A percentile compares a stretch with the other conserved stretches of the same genome.
These are phyloP conservation scores for Aleiodes sp. DNA, from an alignment of 1,140 invertebrate species.

Conservation along the genomic window DNA sequence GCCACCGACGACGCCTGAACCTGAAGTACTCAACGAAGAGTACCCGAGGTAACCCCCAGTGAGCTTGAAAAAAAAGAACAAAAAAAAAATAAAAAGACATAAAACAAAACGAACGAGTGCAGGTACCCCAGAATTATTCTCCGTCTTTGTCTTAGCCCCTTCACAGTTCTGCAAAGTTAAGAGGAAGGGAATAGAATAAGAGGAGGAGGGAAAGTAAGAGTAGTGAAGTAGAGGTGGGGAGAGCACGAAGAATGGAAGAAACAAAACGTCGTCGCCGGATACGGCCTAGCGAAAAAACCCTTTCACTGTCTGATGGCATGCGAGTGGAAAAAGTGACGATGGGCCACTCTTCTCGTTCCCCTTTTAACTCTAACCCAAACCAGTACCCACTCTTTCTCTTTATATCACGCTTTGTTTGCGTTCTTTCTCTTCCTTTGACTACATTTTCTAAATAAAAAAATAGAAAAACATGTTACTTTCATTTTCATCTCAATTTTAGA, in stretches of 20 bases:
- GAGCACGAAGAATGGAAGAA: constrained; percentile 37
- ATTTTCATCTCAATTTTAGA: not conserved
- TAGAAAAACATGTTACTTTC: not conserved
- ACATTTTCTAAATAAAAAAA: not conserved
- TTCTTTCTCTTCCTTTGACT: not conserved
- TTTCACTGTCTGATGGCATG: constrained; percentile 46
- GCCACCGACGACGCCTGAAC: constrained; percentile 27
- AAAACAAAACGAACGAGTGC: constrained; percentile 31
- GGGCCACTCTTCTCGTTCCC: not conserved
- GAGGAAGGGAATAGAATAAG: not conserved
- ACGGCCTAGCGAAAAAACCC: constrained; percentile 8
- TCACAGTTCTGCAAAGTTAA: not conserved
- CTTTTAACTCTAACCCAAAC: not conserved
- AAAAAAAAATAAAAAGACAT: constrained; percentile 24
- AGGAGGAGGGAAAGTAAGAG: not conserved
- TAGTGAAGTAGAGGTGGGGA: no score
- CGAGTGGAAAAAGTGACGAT: constrained; percentile 46
- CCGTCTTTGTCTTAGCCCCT: constrained; percentile 1
- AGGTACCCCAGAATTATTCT: constrained; percentile 3
- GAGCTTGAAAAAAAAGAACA: constrained; percentile 1
- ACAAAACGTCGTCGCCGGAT: constrained; percentile 39
- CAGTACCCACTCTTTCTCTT: not conserved
- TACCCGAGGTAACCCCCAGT: not conserved
- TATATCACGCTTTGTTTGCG: not conserved
- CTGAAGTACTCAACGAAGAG: constrained; percentile 21